Conservation (phyloP, 2,797 vertebrate genomes). For the Nasua narica region DNA sequence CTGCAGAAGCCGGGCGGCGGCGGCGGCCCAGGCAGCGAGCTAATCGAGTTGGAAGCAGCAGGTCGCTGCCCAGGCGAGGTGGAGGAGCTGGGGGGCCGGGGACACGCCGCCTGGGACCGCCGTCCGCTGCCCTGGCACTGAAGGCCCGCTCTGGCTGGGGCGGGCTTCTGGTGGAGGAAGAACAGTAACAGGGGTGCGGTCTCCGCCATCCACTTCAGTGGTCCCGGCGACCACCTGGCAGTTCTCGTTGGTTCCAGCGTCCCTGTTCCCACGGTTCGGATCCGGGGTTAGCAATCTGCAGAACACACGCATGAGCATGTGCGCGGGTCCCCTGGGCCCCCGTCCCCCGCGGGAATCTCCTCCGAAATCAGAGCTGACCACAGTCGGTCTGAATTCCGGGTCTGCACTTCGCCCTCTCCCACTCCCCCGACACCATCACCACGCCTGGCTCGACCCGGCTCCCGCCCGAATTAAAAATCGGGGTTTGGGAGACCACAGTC, state of each 20-base stretch:
- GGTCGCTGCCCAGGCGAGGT: not conserved
- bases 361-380: not conserved
- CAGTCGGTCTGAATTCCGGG: too few relatives aligned
- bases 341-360: not conserved
- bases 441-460: not conserved
- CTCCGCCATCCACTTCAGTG: not conserved
- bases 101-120: not conserved
- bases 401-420: not conserved
- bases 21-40: not conserved
- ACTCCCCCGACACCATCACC: rapidly evolving
- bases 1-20: not conserved
- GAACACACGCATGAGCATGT: rapidly evolving
- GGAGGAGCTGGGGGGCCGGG: not conserved
- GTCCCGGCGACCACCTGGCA: rapidly evolving
- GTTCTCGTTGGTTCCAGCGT: rapidly evolving
- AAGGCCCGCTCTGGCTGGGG: not conserved
- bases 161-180: not conserved
- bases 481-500: not conserved
- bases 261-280: not conserved
- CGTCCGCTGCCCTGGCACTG: not conserved
- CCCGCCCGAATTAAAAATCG: not conserved
- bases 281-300: rapidly evolving
- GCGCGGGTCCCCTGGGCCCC: rapidly evolving
- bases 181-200: rapidly evolving
- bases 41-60: not conserved